phyloP scores from a whole-genome alignment of 2,888 invertebrate species.

The Epistrophe grossulariae region DNA sequence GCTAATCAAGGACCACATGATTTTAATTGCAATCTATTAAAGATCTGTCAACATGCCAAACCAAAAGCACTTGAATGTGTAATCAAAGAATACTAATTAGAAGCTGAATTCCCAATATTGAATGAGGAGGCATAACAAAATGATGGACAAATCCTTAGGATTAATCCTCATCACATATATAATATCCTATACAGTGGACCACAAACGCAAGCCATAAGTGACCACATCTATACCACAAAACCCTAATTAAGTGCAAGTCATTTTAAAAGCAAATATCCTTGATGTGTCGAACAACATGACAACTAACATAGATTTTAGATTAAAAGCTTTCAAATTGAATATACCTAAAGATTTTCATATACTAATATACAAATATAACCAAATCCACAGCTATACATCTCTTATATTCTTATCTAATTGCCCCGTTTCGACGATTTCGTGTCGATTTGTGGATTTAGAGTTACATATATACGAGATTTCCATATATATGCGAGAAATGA shows the following conservation, averaged over 20 bases:
- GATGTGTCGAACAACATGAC: conserved; percentile 71
- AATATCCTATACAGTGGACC: not conserved
- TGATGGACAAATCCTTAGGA: conserved; percentile 56
- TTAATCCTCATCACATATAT: conserved; percentile 27
- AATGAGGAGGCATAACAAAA: conserved; percentile 5
- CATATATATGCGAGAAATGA: not conserved
- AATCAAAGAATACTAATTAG: conserved; percentile 65
- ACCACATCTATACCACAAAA: conserved; percentile 59
- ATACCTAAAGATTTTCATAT: not conserved
- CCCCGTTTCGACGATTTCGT: conserved; percentile 38
- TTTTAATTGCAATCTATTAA: conserved; percentile 50
- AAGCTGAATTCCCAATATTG: conserved; percentile 36
- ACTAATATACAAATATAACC: not conserved
- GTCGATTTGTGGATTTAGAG: not conserved
- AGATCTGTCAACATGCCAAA: conserved; percentile 56
- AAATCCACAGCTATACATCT: not conserved
- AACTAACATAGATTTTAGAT: conserved; percentile 68
- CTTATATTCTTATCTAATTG: not conserved
- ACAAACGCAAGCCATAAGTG: conserved; percentile 32
- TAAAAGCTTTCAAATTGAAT: conserved; percentile 71
- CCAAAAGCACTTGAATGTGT: conserved; percentile 37
- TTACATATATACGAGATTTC: not conserved
- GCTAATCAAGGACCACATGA: not conserved
- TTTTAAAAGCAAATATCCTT: conserved; percentile 61
- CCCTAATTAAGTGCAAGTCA: conserved; percentile 68